Base-by-base conservation (phyloP, 2,797 vertebrate genomes). In the Enteromius mattozi region DNA sequence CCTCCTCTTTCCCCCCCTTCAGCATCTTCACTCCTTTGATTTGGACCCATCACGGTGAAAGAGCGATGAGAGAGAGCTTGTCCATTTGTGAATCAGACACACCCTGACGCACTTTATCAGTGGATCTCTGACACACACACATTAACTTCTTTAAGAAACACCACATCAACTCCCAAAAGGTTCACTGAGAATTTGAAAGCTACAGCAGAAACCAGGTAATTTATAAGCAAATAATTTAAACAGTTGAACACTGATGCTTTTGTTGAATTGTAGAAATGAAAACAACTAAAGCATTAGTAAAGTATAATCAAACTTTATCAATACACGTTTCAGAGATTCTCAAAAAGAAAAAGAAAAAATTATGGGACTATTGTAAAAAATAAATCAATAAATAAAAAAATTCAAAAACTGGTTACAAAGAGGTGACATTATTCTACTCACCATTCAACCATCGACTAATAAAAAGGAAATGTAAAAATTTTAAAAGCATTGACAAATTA, bases 101-200 rank as follows among this genome's bases (percentile, higher is more conserved):
- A 93, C 87, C 91, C 88, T 88, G 90, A 88, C 89, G 90, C 92
- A 88, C 89, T 96, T 91, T 90, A 95, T 96, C 95, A 94, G 77
- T 74, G 37, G 89, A 84, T 87, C 88, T 82, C 45, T 92, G 93
- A 93, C 93, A 91, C 14, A 33, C 70, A 79, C 88, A 90, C 88
- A 92, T 94, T 91, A 92, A 92, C 92, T 93, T 92, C 88, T 87
- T 91, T 89, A 84, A 85, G 40, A 85, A 80, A 75, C 10, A 71
- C 13, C 30, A 35, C 49, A 35, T 54, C 47, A 54, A 54, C 33
- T 35, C 10, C 19, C 33, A 54, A 6, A 12, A 37, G 12, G 17
- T 30, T 51, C 9, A 74, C 71, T 56, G 33, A n/a, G 72, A 76
- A 54, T 75, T 56, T 56, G 30, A 76, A 12, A 56, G 30, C 72